Evolutionary conservation across 2,113 vertebrate species (phyloP).

Genomic region (Pedetes capensis): DNA sequence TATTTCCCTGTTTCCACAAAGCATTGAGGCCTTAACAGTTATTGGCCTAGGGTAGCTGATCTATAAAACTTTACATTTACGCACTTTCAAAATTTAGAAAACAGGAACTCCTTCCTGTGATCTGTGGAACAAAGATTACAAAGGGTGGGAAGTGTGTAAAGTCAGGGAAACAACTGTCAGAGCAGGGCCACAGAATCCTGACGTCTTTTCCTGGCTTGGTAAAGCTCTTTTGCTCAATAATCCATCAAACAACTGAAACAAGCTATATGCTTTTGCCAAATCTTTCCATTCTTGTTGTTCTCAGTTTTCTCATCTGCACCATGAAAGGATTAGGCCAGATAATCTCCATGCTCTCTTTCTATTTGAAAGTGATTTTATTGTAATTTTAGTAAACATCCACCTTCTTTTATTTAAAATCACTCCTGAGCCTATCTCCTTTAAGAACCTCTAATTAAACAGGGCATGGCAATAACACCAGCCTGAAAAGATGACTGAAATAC

Average conservation of each 20-base stretch:
- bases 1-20: background rate
- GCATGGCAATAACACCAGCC: background rate
- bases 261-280: background rate
- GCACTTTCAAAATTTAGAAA: constrained; percentile 37
- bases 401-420: constrained; percentile 44
- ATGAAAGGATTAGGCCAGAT: background rate
- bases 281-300: background rate
- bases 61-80: background rate
- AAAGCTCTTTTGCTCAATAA: background rate
- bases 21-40: constrained; percentile 9
- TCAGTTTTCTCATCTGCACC: constrained; percentile 15
- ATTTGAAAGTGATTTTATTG: constrained; percentile 44
- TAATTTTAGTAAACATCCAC: constrained; percentile 35
- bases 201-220: background rate
- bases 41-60: background rate
- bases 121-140: background rate
- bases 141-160: background rate
- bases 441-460: constrained; percentile 40
- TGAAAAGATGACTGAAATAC: constrained; percentile 22
- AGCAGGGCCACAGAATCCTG: background rate
- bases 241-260: background rate
- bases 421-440: background rate
- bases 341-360: background rate
- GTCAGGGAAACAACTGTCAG: background rate
- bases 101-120: constrained; percentile 30